These are phyloP conservation scores for Leucopternis melanops DNA, from an alignment of 2,113 vertebrate genomes.

Conservation along the genomic window DNA sequence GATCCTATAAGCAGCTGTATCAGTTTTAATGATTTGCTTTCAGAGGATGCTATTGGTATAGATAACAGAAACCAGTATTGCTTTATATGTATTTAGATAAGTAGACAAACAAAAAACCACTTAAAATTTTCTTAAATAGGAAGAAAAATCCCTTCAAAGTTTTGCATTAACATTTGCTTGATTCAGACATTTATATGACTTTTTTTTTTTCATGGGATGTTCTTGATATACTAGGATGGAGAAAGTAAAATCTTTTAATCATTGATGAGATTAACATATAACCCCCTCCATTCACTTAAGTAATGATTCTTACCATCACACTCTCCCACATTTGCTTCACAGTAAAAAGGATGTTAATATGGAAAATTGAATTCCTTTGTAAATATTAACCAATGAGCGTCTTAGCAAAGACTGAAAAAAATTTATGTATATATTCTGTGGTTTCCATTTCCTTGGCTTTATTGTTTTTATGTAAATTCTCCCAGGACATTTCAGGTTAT, in stretches of 20 bases:
- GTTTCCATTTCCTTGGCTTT: slow-evolving; percentile 71
- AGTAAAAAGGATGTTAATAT: slow-evolving; percentile 55
- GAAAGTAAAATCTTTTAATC: slow-evolving; percentile 8
- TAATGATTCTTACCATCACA: slow-evolving; percentile 28
- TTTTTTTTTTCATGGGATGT: background rate
- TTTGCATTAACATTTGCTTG: background rate
- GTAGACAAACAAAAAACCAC: background rate
- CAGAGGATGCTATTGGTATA: background rate
- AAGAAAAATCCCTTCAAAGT: background rate
- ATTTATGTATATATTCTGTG: slow-evolving; percentile 54
- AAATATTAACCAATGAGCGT: slow-evolving; percentile 46
- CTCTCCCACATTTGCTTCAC: slow-evolving; percentile 28
- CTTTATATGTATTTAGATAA: background rate
- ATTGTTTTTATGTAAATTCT: slow-evolving; percentile 74
- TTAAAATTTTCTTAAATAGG: background rate
- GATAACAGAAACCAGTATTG: background rate
- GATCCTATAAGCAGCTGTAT: background rate
- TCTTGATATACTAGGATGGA: slow-evolving; percentile 30
- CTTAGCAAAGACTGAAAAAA: slow-evolving; percentile 40
- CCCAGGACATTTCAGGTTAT: slow-evolving; percentile 74
- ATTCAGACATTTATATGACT: background rate
- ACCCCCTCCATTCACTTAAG: slow-evolving; percentile 44
- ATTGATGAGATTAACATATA: slow-evolving; percentile 68
- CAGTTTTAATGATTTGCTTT: background rate
- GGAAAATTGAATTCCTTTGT: slow-evolving; percentile 56